Conservation (phyloP, 2,113 vertebrate genomes). For the Martes martes region DNA sequence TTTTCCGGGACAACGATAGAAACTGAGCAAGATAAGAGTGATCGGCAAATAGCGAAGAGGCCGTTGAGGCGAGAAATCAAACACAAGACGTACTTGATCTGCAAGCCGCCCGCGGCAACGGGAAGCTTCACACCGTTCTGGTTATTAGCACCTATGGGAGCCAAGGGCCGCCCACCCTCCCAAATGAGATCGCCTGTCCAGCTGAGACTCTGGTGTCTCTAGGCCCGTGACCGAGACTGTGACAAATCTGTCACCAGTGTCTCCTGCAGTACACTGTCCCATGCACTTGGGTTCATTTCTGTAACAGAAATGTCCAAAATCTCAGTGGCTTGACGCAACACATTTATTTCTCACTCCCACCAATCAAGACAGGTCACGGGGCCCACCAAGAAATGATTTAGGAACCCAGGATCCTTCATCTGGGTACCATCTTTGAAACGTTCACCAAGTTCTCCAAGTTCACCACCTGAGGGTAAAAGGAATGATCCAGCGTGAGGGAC, state of each 20-base stretch:
- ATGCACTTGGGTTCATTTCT: not conserved
- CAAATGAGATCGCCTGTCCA: rapidly evolving
- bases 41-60: not conserved
- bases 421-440: not conserved
- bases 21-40: not conserved
- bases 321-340: not conserved
- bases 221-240: not conserved
- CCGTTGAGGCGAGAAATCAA: not conserved
- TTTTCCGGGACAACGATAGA: not conserved
- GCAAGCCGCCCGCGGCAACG: not conserved
- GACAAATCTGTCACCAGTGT: not conserved
- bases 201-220: rapidly evolving
- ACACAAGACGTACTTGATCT: rapidly evolving
- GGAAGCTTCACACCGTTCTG: rapidly evolving
- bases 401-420: not conserved
- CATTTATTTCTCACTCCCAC: not conserved
- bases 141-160: not conserved
- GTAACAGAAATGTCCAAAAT: not conserved
- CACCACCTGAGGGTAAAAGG: not conserved
- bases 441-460: not conserved
- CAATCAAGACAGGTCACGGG: not conserved
- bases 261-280: too few species aligned
- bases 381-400: not conserved
- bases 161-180: too few species aligned
- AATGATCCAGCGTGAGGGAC: not conserved